Evolutionary conservation across 53 echinoderm and acorn worm species (phyloP).

Genomic region (Holothuria leucospilota): DNA sequence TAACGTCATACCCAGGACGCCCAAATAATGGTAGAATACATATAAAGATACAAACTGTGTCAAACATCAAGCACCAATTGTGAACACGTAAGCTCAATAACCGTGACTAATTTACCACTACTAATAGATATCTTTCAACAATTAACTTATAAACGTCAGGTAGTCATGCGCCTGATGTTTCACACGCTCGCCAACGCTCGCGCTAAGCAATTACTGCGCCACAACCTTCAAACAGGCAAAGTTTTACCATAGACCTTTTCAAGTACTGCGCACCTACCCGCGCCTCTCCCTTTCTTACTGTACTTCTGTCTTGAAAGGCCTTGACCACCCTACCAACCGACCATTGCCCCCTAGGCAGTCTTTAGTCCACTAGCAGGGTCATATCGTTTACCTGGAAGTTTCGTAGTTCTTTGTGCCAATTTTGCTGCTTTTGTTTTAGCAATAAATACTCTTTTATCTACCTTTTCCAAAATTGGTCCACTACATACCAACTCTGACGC

Average conservation of each 20-base stretch:
- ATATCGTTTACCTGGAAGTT: constrained; percentile 49
- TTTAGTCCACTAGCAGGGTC: constrained; percentile 62
- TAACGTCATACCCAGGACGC: too few relatives aligned
- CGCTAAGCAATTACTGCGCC: not conserved
- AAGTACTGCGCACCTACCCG: constrained; percentile 49
- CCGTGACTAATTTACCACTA: too few relatives aligned
- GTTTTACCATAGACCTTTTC: constrained; percentile 62
- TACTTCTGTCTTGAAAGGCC: constrained; percentile 66
- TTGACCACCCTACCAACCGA: constrained; percentile 52
- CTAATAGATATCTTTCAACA: not conserved
- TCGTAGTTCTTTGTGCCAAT: constrained; percentile 53
- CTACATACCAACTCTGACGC: constrained; percentile 70
- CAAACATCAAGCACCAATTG: too few relatives aligned
- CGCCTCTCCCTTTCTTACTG: constrained; percentile 65
- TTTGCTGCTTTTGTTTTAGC: constrained; percentile 56
- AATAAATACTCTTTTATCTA: constrained; percentile 76
- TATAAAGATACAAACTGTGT: too few relatives aligned
- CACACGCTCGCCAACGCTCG: not conserved
- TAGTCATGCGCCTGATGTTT: not conserved
- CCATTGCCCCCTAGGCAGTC: constrained; percentile 61
- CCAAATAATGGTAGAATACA: too few relatives aligned
- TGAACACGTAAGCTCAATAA: too few relatives aligned
- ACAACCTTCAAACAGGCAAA: constrained; percentile 7
- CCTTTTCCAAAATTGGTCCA: too few relatives aligned
- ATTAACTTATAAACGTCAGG: not conserved